Evolutionary conservation across 2,888 invertebrate species (phyloP).

Genomic region (Pollenia labialis): DNA sequence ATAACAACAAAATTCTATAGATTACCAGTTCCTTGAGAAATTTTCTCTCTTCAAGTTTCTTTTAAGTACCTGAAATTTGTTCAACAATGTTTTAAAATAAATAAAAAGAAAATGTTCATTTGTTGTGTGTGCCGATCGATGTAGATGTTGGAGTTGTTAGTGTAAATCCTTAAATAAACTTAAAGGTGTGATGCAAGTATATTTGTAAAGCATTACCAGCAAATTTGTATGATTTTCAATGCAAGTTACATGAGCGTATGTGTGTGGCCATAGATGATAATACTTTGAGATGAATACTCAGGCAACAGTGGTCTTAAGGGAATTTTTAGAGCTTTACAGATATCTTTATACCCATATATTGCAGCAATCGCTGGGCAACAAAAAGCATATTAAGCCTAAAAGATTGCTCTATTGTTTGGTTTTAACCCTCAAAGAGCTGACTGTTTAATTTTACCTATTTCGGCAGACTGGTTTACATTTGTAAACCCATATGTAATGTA

Average conservation of each 20-base stretch:
- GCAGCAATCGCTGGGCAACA: too few relatives aligned
- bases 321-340: too few relatives aligned
- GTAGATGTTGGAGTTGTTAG: conserved; percentile 9
- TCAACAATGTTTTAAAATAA: neutral
- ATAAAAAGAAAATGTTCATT: neutral
- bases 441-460: too few relatives aligned
- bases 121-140: conserved; percentile 12
- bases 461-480: too few relatives aligned
- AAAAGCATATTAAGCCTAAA: neutral
- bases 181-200: conserved; percentile 69
- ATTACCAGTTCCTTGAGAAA: conserved; percentile 51
- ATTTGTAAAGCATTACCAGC: conserved; percentile 69
- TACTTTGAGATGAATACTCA: too few relatives aligned
- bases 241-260: neutral
- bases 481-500: too few relatives aligned
- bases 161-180: conserved; percentile 70
- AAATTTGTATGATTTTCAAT: conserved; percentile 39
- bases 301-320: neutral
- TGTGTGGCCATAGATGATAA: too few relatives aligned
- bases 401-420: too few relatives aligned
- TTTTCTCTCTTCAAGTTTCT: conserved; percentile 46
- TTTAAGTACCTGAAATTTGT: conserved; percentile 29
- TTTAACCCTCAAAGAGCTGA: too few relatives aligned
- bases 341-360: too few relatives aligned
- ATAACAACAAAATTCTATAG: conserved; percentile 45